Evolutionary conservation across 2,888 invertebrate species (phyloP).

Genomic region (Coleophora deauratella): DNA sequence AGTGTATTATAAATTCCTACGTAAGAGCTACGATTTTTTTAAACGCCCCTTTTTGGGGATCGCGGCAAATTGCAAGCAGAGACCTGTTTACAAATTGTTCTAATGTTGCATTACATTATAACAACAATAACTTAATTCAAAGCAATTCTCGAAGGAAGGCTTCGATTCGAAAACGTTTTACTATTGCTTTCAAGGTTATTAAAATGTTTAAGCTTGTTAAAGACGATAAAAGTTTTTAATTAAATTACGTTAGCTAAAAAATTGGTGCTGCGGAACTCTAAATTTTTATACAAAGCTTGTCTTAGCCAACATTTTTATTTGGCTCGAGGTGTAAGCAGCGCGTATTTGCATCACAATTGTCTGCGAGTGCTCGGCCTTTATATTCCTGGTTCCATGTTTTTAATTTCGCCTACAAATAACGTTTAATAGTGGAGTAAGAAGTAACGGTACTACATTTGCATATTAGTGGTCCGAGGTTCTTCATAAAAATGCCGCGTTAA

Average conservation of each 20-base stretch:
- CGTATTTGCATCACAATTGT: slow-evolving; percentile 63
- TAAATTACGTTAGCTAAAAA: not conserved
- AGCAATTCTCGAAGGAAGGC: too few species aligned
- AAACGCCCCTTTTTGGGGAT: slow-evolving; percentile 23
- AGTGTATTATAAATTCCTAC: slow-evolving; percentile 56
- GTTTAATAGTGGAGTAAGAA: slow-evolving; percentile 57
- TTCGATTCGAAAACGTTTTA: too few species aligned
- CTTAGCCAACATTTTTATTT: slow-evolving; percentile 9
- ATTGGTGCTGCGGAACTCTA: not conserved
- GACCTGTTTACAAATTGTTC: too few species aligned
- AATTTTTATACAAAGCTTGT: not conserved
- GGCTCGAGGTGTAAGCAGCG: slow-evolving; percentile 28
- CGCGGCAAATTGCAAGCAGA: too few species aligned
- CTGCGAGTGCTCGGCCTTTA: slow-evolving; percentile 36
- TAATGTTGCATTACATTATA: too few species aligned
- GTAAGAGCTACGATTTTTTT: slow-evolving; percentile 27
- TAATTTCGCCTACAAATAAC: slow-evolving; percentile 67
- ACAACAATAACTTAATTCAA: too few species aligned
- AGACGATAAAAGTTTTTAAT: too few species aligned
- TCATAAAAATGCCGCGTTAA: slow-evolving; percentile 37
- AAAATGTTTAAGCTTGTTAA: too few species aligned
- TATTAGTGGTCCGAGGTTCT: slow-evolving; percentile 41
- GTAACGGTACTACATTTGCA: slow-evolving; percentile 51
- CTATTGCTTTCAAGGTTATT: too few species aligned
- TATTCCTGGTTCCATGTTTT: slow-evolving; percentile 52